Evolutionary conservation across 2,888 invertebrate species (phyloP).

Genomic region (Limnephilus rhombicus): DNA sequence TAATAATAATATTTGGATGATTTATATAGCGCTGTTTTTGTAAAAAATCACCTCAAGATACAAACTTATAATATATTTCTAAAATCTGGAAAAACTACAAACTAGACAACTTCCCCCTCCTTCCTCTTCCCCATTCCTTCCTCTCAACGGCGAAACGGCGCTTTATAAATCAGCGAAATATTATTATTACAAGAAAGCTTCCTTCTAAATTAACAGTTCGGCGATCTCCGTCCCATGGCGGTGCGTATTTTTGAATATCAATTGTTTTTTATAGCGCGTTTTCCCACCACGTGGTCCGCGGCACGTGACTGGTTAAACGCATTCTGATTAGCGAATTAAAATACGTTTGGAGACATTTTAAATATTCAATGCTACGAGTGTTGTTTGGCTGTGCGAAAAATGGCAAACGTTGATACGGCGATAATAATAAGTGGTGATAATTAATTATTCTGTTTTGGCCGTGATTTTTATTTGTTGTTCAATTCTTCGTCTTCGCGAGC

Average conservation of each 20-base stretch:
- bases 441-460: not conserved
- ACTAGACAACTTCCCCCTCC: no score
- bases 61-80: no score
- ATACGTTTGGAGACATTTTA: not conserved
- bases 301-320: slow-evolving; percentile 3
- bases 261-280: slow-evolving; percentile 32
- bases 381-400: not conserved
- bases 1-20: no score
- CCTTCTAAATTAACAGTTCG: slow-evolving; percentile 8
- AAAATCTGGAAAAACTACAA: no score
- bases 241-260: slow-evolving; percentile 34
- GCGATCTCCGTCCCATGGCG: not conserved
- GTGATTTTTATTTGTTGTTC: not conserved
- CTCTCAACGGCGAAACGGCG: no score
- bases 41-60: no score
- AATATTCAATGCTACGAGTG: not conserved
- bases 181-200: not conserved
- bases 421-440: not conserved
- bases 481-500: not conserved
- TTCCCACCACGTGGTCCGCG: slow-evolving; percentile 13
- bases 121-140: no score
- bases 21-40: no score
- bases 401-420: not conserved
- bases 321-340: slow-evolving; percentile 19
- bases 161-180: no score